Evolutionary conservation across 2,888 invertebrate genomes (phyloP).

Genomic region (Drosophila mayaguana): DNA sequence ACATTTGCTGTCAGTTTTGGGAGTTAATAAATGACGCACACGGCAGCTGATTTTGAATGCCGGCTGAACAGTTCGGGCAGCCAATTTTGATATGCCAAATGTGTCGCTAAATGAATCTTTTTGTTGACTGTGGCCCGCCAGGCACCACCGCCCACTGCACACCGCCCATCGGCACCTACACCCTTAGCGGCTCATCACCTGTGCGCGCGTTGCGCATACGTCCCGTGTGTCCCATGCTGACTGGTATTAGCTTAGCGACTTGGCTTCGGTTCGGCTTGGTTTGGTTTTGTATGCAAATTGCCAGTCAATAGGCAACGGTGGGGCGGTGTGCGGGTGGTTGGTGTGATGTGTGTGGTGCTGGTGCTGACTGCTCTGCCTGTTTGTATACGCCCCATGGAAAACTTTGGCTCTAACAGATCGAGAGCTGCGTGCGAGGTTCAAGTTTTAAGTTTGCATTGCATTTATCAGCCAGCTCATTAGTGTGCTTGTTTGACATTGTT

Average conservation of each 20-base stretch:
- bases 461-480: constrained; percentile 71
- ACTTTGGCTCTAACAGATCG: constrained; percentile 57
- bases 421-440: constrained; percentile 39
- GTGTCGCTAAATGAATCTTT: constrained; percentile 74
- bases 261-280: constrained; percentile 37
- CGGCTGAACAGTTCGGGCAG: constrained; percentile 5
- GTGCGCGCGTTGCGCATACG: constrained; percentile 64
- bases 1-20: constrained; percentile 34
- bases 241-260: constrained; percentile 44
- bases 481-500: constrained; percentile 51
- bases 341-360: background rate
- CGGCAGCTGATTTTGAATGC: constrained; percentile 58
- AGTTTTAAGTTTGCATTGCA: constrained; percentile 56
- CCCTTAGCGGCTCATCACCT: background rate
- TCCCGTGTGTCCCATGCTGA: constrained; percentile 43
- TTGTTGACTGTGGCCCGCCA: constrained; percentile 13
- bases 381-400: constrained; percentile 34
- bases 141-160: no score
- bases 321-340: background rate
- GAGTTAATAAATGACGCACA: constrained; percentile 60
- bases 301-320: constrained; percentile 8
- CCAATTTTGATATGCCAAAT: constrained; percentile 75
- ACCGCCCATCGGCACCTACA: background rate
- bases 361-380: constrained; percentile 18
- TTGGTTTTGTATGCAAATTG: constrained; percentile 73